Percentiles rank a stretch among this genome's conserved stretches.
Evolutionary conservation across 2,113 vertebrate genomes (phyloP).

Genomic region (Gopherus flavomarginatus): DNA sequence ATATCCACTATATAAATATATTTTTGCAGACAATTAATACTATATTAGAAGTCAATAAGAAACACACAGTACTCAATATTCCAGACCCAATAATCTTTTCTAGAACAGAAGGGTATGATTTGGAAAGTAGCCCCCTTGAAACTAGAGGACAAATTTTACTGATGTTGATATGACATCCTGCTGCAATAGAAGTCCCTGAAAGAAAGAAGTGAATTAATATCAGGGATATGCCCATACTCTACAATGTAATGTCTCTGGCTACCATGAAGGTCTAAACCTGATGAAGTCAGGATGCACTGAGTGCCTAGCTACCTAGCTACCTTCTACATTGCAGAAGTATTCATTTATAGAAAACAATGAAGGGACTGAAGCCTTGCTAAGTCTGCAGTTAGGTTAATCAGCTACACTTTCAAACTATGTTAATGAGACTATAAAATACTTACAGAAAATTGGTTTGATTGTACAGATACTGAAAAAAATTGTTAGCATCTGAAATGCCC

Average conservation of each 20-base stretch:
- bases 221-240: fast-evolving
- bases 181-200: not conserved
- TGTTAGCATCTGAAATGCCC: not conserved
- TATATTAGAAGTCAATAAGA: not conserved
- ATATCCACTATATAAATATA: not conserved
- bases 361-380: not conserved
- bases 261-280: not conserved
- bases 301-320: not conserved
- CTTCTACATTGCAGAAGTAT: not conserved
- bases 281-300: not conserved
- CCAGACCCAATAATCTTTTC: too few species aligned
- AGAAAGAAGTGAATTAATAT: not conserved
- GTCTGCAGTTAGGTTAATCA: not conserved
- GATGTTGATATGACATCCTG: not conserved
- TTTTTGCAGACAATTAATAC: not conserved
- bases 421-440: conserved; percentile 1
- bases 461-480: not conserved
- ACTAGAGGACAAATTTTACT: not conserved
- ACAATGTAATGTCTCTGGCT: not conserved
- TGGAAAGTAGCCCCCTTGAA: not conserved
- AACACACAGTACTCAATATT: too few species aligned
- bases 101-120: not conserved
- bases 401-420: not conserved
- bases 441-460: not conserved
- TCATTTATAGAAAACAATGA: not conserved